Conservation (phyloP, 2,113 vertebrate genomes). For the Piliocolobus tephrosceles region DNA sequence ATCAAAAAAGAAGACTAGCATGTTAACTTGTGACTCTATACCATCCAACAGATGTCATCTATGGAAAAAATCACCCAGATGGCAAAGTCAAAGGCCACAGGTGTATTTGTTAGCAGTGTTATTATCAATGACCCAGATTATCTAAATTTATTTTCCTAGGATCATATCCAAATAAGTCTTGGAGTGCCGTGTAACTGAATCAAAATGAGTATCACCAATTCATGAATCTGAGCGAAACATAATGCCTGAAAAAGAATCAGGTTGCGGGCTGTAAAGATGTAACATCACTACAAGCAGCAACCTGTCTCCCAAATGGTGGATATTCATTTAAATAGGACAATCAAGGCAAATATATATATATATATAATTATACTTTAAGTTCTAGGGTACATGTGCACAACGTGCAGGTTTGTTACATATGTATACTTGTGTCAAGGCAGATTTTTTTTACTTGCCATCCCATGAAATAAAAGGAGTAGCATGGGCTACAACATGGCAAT, state of each 20-base stretch:
- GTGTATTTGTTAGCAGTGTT: background rate
- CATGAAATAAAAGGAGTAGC: background rate
- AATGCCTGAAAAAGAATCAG: background rate
- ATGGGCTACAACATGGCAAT: background rate
- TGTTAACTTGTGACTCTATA: background rate
- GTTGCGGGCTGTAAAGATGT: background rate
- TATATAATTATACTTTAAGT: too few relatives aligned
- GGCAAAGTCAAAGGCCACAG: background rate
- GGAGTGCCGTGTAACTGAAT: background rate
- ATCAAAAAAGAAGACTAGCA: background rate
- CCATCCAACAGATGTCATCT: background rate
- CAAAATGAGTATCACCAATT: background rate
- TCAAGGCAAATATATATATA: background rate
- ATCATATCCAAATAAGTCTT: background rate
- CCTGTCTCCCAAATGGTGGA: background rate
- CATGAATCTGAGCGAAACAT: background rate
- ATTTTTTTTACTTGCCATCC: background rate
- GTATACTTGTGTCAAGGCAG: background rate
- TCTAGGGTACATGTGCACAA: too few relatives aligned
- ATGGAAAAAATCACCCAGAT: background rate
- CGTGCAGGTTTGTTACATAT: too few relatives aligned
- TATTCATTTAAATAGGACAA: background rate
- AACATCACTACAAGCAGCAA: too few relatives aligned
- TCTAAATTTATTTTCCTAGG: conserved; percentile 27
- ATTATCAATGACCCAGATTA: background rate